These are phyloP conservation scores for Microcebus tavaratra DNA, from an alignment of 2,113 vertebrate genomes.

Conservation along the genomic window DNA sequence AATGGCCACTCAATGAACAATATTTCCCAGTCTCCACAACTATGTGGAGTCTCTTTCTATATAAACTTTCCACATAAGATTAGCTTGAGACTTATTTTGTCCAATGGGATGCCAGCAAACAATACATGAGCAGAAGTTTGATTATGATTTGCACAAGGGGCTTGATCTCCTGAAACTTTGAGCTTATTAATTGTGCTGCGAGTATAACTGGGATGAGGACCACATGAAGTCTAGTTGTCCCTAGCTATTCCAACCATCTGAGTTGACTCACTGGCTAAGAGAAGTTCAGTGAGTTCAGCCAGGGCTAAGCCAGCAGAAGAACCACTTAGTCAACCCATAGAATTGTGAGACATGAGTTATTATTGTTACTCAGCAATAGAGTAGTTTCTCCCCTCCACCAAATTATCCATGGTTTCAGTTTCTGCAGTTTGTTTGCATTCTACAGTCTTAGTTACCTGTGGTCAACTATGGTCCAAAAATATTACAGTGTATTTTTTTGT, in stretches of 20 bases:
- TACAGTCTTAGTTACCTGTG: no score
- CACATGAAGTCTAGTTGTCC: not conserved
- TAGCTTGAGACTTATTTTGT: not conserved
- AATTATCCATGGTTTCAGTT: no score
- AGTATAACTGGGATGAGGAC: not conserved
- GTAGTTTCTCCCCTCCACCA: no score
- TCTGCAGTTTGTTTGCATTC: no score
- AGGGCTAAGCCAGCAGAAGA: not conserved
- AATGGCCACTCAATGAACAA: not conserved
- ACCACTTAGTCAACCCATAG: not conserved
- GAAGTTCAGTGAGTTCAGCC: not conserved
- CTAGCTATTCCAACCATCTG: not conserved
- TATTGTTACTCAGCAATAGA: not conserved
- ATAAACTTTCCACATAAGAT: not conserved
- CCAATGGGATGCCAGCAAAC: not conserved
- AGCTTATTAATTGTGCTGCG: not conserved
- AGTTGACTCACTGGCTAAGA: not conserved
- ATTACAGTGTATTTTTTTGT: no score
- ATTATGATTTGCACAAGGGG: not conserved
- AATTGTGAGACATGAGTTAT: not conserved
- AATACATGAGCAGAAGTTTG: not conserved
- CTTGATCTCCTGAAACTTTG: not conserved
- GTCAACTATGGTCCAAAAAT: no score
- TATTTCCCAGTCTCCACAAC: not conserved
- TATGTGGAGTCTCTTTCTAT: not conserved